These are phyloP conservation scores for Microcebus jonahi DNA, from an alignment of 2,113 vertebrate genomes.

Conservation along the genomic window DNA sequence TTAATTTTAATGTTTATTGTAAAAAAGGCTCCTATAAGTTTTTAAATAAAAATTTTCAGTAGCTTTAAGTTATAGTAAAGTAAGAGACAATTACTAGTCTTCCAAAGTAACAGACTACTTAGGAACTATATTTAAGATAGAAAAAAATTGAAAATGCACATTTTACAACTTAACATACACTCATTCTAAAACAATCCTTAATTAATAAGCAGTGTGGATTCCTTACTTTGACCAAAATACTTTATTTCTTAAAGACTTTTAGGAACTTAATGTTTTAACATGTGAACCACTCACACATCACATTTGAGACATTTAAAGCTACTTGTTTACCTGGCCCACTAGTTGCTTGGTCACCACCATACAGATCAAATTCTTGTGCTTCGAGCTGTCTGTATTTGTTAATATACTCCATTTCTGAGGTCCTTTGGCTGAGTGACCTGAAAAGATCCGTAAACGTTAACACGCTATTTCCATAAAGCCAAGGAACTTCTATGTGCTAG, in stretches of 20 bases:
- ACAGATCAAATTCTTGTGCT: conserved; percentile 4
- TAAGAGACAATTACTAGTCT: background rate
- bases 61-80: background rate
- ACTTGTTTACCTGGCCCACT: conserved; percentile 43
- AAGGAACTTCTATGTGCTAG: background rate
- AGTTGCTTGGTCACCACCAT: background rate
- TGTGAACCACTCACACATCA: no score
- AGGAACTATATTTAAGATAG: background rate
- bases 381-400: conserved; percentile 59
- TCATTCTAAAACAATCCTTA: background rate
- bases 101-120: background rate
- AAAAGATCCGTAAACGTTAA: background rate
- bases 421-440: conserved; percentile 35
- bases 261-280: background rate
- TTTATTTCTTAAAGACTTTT: background rate
- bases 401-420: conserved; percentile 50
- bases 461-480: background rate
- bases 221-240: background rate
- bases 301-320: background rate
- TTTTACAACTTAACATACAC: background rate
- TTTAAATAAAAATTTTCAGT: background rate
- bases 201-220: background rate
- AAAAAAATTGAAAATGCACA: background rate
- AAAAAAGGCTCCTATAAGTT: background rate
- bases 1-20: background rate